phyloP scores from a whole-genome alignment of 2,888 invertebrate genomes.

The Ophion costatus region DNA sequence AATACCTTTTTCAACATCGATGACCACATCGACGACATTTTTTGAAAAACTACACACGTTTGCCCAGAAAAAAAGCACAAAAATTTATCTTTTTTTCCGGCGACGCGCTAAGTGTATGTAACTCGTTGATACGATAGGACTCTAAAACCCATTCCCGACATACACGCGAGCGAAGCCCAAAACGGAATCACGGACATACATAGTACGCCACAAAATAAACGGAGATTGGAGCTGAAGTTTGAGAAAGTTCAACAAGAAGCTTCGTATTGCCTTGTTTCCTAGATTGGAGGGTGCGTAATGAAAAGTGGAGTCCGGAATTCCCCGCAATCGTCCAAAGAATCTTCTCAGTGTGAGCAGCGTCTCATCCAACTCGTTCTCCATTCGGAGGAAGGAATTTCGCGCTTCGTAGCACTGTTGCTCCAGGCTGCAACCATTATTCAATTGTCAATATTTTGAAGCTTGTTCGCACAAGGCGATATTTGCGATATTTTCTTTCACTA shows the following conservation, averaged over 20 bases:
- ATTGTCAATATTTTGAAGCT: constrained; percentile 1
- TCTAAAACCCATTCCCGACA: too few relatives aligned
- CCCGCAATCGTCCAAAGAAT: constrained; percentile 75
- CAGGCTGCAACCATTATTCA: constrained; percentile 70
- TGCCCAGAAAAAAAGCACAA: too few relatives aligned
- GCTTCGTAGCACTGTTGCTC: constrained; percentile 72
- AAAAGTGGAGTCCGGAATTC: constrained; percentile 81
- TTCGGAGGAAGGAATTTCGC: constrained; percentile 68
- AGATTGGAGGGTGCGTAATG: constrained; percentile 81
- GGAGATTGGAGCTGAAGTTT: neutral
- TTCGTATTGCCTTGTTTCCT: constrained; percentile 81
- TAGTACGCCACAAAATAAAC: neutral
- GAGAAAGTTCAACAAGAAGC: neutral
- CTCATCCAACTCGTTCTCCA: constrained; percentile 75
- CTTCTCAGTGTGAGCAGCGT: constrained; percentile 73
- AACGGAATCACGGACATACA: neutral
- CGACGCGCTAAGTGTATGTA: too few relatives aligned
- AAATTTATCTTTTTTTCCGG: too few relatives aligned
- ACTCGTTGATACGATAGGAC: too few relatives aligned
- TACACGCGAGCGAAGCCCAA: too few relatives aligned
- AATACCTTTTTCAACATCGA: too few relatives aligned
- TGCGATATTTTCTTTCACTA: neutral
- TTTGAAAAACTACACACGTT: too few relatives aligned
- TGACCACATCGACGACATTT: too few relatives aligned
- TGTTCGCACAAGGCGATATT: neutral